Conservation (phyloP, 2,888 invertebrate species). For the Catocala nupta region DNA sequence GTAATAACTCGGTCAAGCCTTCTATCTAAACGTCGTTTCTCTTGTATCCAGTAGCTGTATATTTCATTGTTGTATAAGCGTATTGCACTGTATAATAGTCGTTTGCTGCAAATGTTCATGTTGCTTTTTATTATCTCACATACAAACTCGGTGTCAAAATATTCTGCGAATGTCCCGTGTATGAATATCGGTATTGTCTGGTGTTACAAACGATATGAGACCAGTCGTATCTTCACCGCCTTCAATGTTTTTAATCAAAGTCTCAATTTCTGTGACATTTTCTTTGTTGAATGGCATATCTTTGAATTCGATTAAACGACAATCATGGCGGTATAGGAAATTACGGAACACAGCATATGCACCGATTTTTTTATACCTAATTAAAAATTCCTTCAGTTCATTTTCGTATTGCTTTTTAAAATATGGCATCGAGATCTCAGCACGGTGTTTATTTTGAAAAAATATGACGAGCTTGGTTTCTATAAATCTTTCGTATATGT, state of each 20-base stretch:
- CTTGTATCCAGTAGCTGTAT: too few species aligned
- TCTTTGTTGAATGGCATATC: conserved; percentile 12
- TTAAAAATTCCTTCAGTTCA: conserved; percentile 27
- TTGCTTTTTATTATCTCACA: conserved; percentile 12
- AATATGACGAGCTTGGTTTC: conserved; percentile 32
- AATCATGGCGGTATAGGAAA: background rate
- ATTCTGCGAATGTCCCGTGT: conserved; percentile 15
- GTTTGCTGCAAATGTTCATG: too few species aligned
- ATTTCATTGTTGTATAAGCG: too few species aligned
- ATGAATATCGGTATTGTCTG: conserved; percentile 14
- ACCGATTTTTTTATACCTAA: conserved; percentile 32
- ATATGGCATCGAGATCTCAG: conserved; percentile 29
- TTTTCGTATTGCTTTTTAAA: conserved; percentile 21
- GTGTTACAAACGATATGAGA: conserved; percentile 10
- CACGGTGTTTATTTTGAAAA: conserved; percentile 33
- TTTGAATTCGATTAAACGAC: conserved; percentile 10
- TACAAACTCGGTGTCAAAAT: conserved; percentile 12
- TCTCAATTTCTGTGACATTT: background rate
- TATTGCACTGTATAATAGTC: too few species aligned
- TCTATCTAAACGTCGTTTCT: too few species aligned
- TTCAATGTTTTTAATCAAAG: conserved; percentile 3
- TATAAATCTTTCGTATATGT: conserved; percentile 34
- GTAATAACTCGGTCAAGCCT: too few species aligned
- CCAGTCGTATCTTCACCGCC: conserved; percentile 16
- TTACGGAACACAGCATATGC: conserved; percentile 25